A percentile compares a stretch with the other conserved stretches of the same genome.
Evolutionary conservation across 2,113 vertebrate genomes (phyloP).

Genomic region (Muscicapa adusta): DNA sequence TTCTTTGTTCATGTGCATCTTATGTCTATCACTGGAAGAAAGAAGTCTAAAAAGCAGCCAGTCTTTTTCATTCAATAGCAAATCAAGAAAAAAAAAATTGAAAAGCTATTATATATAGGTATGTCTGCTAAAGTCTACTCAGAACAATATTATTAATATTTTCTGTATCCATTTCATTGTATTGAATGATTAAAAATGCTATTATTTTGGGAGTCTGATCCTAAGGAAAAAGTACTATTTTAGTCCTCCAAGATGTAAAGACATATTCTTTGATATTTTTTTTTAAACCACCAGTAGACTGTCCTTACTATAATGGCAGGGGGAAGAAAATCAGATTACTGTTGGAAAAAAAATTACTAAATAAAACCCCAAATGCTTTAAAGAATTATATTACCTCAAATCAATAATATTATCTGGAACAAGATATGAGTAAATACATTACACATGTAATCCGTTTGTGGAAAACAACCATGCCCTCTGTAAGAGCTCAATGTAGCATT

Average conservation of each 20-base stretch:
- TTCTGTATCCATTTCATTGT: neutral
- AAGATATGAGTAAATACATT: constrained; percentile 1
- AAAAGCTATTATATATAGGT: neutral
- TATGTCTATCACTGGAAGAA: neutral
- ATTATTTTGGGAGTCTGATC: neutral
- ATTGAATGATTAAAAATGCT: neutral
- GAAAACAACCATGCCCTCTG: neutral
- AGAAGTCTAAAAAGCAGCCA: neutral
- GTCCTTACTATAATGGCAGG: neutral
- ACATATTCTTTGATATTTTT: neutral
- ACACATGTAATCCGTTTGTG: constrained; percentile 5
- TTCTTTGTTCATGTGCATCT: constrained; percentile 7
- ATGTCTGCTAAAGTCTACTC: neutral
- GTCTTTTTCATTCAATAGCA: neutral
- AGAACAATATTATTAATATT: neutral
- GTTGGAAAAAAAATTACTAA: neutral
- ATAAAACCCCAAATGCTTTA: neutral
- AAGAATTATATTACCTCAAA: constrained; percentile 35
- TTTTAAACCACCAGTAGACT: neutral
- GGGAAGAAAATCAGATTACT: neutral
- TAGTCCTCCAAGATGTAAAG: neutral
- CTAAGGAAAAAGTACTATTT: neutral
- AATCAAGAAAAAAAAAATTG: neutral
- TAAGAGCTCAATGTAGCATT: neutral
- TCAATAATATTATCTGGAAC: neutral